Conservation (phyloP, 2,888 invertebrate genomes). For the Iselma pallidipennis region DNA sequence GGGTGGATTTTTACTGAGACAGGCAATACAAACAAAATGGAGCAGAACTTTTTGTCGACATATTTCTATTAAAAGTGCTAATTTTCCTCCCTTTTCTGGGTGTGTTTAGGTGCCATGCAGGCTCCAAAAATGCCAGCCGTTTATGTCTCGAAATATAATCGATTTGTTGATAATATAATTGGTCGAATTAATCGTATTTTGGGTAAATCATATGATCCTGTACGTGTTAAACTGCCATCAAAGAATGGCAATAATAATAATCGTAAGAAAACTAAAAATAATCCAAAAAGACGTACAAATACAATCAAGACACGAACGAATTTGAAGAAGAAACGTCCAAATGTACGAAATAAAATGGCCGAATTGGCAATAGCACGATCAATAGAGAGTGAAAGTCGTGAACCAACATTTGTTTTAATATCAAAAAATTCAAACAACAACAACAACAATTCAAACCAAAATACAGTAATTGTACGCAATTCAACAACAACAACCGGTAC, state of each 20-base stretch:
- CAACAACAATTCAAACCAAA: slow-evolving; percentile 26
- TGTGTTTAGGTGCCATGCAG: slow-evolving; percentile 45
- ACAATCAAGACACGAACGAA: slow-evolving; percentile 10
- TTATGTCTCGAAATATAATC: slow-evolving; percentile 81
- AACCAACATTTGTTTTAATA: slow-evolving; percentile 51
- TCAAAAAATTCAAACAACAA: slow-evolving; percentile 44
- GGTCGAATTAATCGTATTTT: slow-evolving; percentile 81
- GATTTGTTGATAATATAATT: slow-evolving; percentile 82
- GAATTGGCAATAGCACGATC: slow-evolving; percentile 46
- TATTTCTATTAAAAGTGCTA: not conserved
- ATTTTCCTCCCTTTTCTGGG: not conserved
- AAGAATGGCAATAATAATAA: slow-evolving; percentile 60
- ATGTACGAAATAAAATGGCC: slow-evolving; percentile 50
- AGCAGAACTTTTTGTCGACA: not conserved
- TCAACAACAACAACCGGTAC: slow-evolving; percentile 33
- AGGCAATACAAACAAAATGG: not conserved
- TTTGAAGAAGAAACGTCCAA: slow-evolving; percentile 31
- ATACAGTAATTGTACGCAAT: slow-evolving; percentile 25
- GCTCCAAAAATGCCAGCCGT: slow-evolving; percentile 65
- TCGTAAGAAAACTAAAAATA: not conserved
- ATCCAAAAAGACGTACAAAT: slow-evolving; percentile 32
- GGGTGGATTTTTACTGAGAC: too few species aligned
- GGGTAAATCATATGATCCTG: slow-evolving; percentile 80
- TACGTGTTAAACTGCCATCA: slow-evolving; percentile 71
- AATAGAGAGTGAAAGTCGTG: slow-evolving; percentile 44